Conservation (phyloP, 1,140 invertebrate genomes). For the Sminthurinus signatus region DNA sequence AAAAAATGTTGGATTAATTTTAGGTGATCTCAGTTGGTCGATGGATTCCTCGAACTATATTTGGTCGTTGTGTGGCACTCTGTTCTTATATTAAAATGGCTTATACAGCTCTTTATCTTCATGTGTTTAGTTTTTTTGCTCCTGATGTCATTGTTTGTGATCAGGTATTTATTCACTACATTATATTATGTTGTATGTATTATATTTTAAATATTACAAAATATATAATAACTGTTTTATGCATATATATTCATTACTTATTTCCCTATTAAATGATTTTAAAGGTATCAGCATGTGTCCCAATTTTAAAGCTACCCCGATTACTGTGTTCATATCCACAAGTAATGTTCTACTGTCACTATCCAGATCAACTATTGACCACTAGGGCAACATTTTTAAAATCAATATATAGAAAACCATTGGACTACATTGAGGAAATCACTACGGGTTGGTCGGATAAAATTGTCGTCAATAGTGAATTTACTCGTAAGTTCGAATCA, state of each 20-base stretch:
- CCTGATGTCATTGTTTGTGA: constrained; percentile 88
- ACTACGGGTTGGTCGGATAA: constrained; percentile 79
- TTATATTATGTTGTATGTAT: background rate
- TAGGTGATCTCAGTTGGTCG: constrained; percentile 67
- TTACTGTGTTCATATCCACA: constrained; percentile 54
- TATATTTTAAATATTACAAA: background rate
- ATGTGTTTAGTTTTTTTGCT: constrained; percentile 51
- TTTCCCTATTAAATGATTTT: too few relatives aligned
- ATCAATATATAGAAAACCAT: constrained; percentile 71
- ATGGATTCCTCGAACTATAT: constrained; percentile 76
- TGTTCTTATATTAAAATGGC: constrained; percentile 93
- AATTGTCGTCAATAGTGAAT: constrained; percentile 91
- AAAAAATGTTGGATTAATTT: constrained; percentile 12
- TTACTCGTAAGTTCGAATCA: constrained; percentile 59
- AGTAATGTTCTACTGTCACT: constrained; percentile 95
- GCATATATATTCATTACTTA: too few relatives aligned
- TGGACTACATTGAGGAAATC: constrained; percentile 87
- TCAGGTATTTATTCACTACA: constrained; percentile 51
- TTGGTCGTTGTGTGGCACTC: constrained; percentile 78
- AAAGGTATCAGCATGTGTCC: constrained; percentile 72
- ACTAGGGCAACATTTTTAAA: constrained; percentile 61
- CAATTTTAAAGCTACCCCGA: constrained; percentile 64
- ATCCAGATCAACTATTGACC: constrained; percentile 88
- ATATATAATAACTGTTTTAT: background rate
- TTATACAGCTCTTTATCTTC: constrained; percentile 62